Evolutionary conservation across 2,113 vertebrate genomes (phyloP).

Genomic region (cattle (Bos taurus)): DNA sequence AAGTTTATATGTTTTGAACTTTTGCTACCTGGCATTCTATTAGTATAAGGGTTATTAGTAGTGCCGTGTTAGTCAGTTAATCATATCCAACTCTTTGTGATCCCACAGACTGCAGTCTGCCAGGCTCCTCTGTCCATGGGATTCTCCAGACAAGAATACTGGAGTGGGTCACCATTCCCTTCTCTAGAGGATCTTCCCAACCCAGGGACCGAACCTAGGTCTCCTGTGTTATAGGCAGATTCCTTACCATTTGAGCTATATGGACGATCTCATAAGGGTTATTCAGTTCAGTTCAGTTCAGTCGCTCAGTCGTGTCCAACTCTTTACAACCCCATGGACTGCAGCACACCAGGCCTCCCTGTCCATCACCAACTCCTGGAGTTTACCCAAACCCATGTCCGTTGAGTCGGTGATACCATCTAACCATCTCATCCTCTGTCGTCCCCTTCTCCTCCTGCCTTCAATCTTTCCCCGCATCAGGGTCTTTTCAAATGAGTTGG

Average conservation of each 20-base stretch:
- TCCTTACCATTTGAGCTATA: neutral
- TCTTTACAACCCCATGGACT: neutral
- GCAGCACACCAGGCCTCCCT: neutral
- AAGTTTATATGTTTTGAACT: neutral
- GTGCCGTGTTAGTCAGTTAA: neutral
- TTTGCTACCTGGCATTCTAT: neutral
- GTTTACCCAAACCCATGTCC: neutral
- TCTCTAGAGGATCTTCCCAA: neutral
- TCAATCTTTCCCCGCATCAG: neutral
- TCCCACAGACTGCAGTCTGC: neutral
- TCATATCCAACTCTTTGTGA: neutral
- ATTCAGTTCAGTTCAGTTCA: neutral
- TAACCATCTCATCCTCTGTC: neutral
- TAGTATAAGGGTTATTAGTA: neutral
- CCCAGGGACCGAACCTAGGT: neutral
- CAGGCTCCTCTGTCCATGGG: neutral
- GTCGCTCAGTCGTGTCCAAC: rapidly evolving
- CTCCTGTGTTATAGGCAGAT: rapidly evolving
- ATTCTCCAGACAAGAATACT: neutral
- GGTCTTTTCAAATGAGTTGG: neutral
- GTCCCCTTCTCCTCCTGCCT: neutral
- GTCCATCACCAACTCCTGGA: neutral
- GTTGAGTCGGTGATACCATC: rapidly evolving
- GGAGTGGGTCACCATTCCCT: neutral
- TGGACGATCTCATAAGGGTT: neutral